These are phyloP conservation scores for Drosophila parabipectinata DNA, from an alignment of 1,140 invertebrate genomes.

Conservation along the genomic window DNA sequence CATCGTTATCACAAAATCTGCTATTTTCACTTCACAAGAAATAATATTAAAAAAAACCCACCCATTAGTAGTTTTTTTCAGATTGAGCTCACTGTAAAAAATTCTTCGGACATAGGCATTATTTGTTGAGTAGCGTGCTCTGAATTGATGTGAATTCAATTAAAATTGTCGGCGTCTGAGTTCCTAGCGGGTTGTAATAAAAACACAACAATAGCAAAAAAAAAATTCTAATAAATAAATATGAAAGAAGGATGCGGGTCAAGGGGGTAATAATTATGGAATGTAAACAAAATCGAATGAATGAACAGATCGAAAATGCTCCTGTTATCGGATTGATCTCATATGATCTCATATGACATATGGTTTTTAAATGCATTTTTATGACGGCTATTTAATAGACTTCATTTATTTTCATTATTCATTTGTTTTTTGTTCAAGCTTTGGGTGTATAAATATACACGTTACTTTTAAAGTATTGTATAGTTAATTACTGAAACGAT, in stretches of 20 bases:
- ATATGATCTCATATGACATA: too few species aligned
- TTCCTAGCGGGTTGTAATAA: conserved; percentile 3
- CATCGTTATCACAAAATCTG: not conserved
- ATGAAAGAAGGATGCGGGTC: not conserved
- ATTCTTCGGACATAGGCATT: conserved; percentile 1
- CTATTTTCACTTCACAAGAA: not conserved
- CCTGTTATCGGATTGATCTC: conserved; percentile 26
- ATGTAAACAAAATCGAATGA: conserved; percentile 37
- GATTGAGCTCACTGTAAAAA: not conserved
- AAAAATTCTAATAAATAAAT: conserved; percentile 4
- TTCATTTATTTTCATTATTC: not conserved
- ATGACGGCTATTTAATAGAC: not conserved
- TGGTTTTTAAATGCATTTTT: conserved; percentile 10
- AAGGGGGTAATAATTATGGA: conserved; percentile 17
- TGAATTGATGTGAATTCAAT: conserved; percentile 73
- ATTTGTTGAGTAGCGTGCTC: conserved; percentile 35
- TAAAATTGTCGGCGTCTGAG: conserved; percentile 35
- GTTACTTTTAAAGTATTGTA: not conserved
- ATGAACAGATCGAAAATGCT: conserved; percentile 17
- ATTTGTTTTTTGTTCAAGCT: not conserved
- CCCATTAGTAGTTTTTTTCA: too few species aligned
- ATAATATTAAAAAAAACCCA: not conserved
- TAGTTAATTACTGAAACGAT: not conserved
- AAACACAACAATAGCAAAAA: not conserved
- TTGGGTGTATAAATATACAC: too few species aligned